A percentile compares a stretch with the other conserved stretches of the same genome.
Evolutionary conservation across 2,797 vertebrate genomes (phyloP).

Genomic region (Yasuhikotakia modesta): DNA sequence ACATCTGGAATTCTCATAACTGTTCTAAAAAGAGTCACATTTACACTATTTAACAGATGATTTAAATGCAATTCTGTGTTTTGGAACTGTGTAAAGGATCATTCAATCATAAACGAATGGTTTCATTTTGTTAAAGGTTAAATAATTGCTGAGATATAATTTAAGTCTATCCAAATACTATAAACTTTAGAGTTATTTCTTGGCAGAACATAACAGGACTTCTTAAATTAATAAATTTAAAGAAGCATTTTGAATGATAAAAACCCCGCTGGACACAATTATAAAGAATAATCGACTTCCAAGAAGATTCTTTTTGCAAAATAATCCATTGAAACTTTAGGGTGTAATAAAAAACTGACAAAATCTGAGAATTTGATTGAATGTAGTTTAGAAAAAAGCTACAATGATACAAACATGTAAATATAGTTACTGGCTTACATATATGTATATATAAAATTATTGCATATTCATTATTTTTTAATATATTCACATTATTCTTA

Average conservation of each 20-base stretch:
- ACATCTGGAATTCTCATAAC: constrained; percentile 18
- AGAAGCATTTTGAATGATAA: not conserved
- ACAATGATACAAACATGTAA: not conserved
- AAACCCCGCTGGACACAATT: constrained; percentile 18
- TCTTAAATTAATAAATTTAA: constrained; percentile 27
- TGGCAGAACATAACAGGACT: constrained; percentile 23
- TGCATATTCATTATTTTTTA: not conserved
- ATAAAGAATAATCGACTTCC: not conserved
- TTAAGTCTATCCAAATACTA: constrained; percentile 20
- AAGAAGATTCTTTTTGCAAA: constrained; percentile 5
- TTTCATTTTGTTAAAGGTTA: constrained; percentile 55
- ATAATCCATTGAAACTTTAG: not conserved
- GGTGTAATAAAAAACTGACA: not conserved
- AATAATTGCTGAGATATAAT: constrained; percentile 20
- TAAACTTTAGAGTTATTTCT: constrained; percentile 21
- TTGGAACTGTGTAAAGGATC: constrained; percentile 43
- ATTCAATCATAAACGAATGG: constrained; percentile 43
- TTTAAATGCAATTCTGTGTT: constrained; percentile 43
- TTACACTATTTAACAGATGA: constrained; percentile 35
- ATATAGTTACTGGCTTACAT: not conserved
- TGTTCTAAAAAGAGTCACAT: constrained; percentile 20
- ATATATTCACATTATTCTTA: not conserved
- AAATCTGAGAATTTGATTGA: not conserved
- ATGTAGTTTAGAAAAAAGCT: not conserved
- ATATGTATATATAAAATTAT: no score